Conservation (phyloP, 2,797 vertebrate species). For the Schizopygopsis pylzovi region DNA sequence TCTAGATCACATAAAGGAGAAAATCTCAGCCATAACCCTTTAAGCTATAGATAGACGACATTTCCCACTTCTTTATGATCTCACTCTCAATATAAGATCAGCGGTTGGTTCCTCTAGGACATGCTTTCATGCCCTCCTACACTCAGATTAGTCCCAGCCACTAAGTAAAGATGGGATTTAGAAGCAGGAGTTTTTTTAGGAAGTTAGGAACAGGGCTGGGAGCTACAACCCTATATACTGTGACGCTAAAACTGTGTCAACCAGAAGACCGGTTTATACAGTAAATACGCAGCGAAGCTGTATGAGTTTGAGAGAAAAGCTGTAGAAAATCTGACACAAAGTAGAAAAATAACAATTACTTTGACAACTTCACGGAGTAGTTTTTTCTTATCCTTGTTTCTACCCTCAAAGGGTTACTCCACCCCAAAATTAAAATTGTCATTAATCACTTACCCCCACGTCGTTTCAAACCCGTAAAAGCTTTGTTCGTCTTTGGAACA, state of each 20-base stretch:
- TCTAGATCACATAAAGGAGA: constrained; percentile 29
- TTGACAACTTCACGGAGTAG: neutral
- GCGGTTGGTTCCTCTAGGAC: constrained; percentile 12
- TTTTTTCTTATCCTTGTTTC: neutral
- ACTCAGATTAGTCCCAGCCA: constrained; percentile 25
- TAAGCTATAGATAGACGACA: constrained; percentile 35
- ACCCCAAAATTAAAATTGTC: no score
- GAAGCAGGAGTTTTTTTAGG: neutral
- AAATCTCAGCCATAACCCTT: constrained; percentile 41
- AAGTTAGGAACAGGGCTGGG: neutral
- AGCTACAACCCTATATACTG: neutral
- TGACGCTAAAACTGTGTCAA: neutral
- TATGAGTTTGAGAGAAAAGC: no score
- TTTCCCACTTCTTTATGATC: constrained; percentile 25
- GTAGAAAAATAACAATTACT: neutral
- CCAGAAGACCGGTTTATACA: neutral
- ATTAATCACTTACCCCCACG: no score
- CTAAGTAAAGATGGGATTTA: constrained; percentile 18
- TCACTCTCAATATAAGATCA: constrained; percentile 37
- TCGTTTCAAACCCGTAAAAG: no score
- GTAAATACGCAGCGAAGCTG: neutral
- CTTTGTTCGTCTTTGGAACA: no score
- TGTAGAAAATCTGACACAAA: neutral
- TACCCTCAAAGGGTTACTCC: no score
- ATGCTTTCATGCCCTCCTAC: constrained; percentile 14